A percentile compares a stretch with the other conserved stretches of the same genome.
Conservation (phyloP, 2,888 invertebrate species). For the Agrochola macilenta region DNA sequence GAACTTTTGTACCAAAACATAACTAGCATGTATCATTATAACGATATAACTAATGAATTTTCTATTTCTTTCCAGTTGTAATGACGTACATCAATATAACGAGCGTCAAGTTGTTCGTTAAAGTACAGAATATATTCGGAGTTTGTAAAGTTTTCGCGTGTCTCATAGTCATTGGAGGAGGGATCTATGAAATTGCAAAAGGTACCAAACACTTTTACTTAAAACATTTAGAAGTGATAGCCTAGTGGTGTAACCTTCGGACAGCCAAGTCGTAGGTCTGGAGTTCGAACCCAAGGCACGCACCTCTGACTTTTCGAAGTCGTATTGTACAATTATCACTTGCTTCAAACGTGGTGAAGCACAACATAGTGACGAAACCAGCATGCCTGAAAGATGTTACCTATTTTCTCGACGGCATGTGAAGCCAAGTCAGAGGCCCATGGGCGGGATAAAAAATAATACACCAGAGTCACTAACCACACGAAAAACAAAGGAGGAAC, state of each 20-base stretch:
- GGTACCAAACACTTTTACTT: conserved; percentile 78
- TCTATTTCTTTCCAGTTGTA: conserved; percentile 87
- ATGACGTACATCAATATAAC: conserved; percentile 95
- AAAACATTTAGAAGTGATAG: neutral
- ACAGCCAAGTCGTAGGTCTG: too few relatives aligned
- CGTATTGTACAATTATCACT: neutral
- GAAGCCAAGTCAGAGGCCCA: too few relatives aligned
- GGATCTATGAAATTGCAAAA: conserved; percentile 92
- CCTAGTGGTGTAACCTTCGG: too few relatives aligned
- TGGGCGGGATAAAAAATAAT: too few relatives aligned
- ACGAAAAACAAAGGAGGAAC: too few relatives aligned
- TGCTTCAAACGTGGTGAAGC: too few relatives aligned
- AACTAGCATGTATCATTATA: neutral
- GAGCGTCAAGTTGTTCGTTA: conserved; percentile 95
- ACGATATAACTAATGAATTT: neutral
- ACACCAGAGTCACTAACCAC: too few relatives aligned
- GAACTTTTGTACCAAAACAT: neutral
- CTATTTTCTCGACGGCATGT: too few relatives aligned
- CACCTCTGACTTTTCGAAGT: too few relatives aligned
- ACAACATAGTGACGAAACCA: too few relatives aligned
- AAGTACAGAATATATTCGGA: conserved; percentile 95
- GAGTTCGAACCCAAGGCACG: too few relatives aligned
- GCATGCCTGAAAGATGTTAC: too few relatives aligned
- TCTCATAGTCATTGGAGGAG: conserved; percentile 94
- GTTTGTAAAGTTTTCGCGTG: conserved; percentile 95